Evolutionary conservation across 2,888 invertebrate species (phyloP), one percentile per base, ranked within the genome.

Genomic region (Habrosyne pyritoides): DNA sequence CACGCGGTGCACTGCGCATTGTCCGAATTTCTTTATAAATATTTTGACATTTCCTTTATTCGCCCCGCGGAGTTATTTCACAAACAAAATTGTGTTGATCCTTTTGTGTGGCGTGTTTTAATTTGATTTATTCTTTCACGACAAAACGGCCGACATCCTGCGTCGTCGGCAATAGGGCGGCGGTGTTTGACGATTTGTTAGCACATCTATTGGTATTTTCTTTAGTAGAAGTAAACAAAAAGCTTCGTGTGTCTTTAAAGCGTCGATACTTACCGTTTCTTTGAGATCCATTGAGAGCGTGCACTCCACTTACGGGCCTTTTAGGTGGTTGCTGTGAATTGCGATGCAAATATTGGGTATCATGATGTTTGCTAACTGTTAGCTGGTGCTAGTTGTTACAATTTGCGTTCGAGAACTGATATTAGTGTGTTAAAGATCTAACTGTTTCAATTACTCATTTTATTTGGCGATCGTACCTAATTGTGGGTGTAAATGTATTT

Each of bases 41-140:
- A 91, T 91, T 92, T 89, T 91, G 92, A 92, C 91, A 91, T 91
- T 86, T 83, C 84, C 87, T 89, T 87, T 85, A 89, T 89, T 89
- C 81, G 81, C 73, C 76, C 83, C 81, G 84, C 84, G 83, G 80
- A 85, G 87, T 80, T 84, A 83, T 84, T 87, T 85, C 77, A 87
- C 86, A 84, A 86, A 88, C 82, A 83, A 84, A 87, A 86, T 86
- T 84, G 87, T 89, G 86, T 86, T 81, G 86, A 88, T 84, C 79
- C 84, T 77, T 89, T 89, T 89, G 87, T 89, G 83, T 75, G 79
- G 81, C 77, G 79, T 79, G 84, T 87, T 89, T 85, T 89, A 89
- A 91, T 91, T 91, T 92, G 89, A 90, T 90, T 91, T 92, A 90
- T 92, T 90, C 84, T 81, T 86, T 82, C 81, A 86, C 78, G 86